These are phyloP conservation scores for Nematopogon swammerdamellus DNA, from an alignment of 2,888 invertebrate species.

Conservation along the genomic window DNA sequence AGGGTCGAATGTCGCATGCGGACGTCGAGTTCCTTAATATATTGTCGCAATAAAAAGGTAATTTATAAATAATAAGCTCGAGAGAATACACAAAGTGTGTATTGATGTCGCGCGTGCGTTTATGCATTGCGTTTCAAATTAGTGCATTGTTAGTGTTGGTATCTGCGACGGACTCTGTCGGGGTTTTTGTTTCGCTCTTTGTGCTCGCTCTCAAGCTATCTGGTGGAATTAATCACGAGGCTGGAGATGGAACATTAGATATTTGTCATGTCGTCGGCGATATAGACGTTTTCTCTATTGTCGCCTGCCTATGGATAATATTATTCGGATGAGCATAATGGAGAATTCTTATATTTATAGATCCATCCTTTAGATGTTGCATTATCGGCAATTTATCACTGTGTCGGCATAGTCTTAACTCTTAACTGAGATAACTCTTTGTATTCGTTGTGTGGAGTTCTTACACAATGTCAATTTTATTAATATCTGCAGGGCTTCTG, in stretches of 20 bases:
- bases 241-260: constrained; percentile 50
- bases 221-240: constrained; percentile 39
- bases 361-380: no score
- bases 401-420: no score
- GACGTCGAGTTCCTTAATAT: not conserved
- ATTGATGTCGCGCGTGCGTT: constrained; percentile 39
- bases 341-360: not conserved
- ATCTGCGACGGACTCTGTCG: constrained; percentile 29
- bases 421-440: no score
- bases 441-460: no score
- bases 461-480: no score
- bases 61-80: constrained; percentile 47
- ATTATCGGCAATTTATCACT: no score
- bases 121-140: constrained; percentile 33
- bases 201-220: constrained; percentile 23
- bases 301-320: not conserved
- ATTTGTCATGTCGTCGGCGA: constrained; percentile 51
- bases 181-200: constrained; percentile 41
- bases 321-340: not conserved
- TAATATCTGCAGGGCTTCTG: no score
- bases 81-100: constrained; percentile 28
- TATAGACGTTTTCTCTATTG: constrained; percentile 22
- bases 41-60: not conserved
- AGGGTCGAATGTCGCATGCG: not conserved
- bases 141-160: constrained; percentile 30